Percentiles rank a stretch among this genome's conserved stretches.
These are phyloP conservation scores for Nycticorax nycticorax DNA, from an alignment of 2,113 vertebrate species.

Conservation along the genomic window DNA sequence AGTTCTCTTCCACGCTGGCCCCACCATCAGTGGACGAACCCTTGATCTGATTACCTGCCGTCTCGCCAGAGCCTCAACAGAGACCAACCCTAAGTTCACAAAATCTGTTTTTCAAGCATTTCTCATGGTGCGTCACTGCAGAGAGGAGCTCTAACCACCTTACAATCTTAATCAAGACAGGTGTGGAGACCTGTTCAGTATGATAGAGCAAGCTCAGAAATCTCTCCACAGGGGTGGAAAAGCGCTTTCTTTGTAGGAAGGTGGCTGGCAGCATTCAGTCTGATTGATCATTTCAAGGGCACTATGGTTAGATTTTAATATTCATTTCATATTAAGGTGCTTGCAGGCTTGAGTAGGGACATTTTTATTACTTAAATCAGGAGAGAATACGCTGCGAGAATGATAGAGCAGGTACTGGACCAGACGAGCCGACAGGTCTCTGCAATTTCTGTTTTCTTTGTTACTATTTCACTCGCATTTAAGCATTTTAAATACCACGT, in stretches of 20 bases:
- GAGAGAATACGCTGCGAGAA: background rate
- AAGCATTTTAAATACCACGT: background rate
- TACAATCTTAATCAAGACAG: background rate
- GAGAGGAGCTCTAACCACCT: background rate
- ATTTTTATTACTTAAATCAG: constrained; percentile 29
- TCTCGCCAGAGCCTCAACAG: background rate
- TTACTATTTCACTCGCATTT: background rate
- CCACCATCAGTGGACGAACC: background rate
- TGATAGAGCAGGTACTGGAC: background rate
- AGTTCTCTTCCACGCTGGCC: background rate
- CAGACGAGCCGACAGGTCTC: background rate
- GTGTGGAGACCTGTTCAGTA: background rate
- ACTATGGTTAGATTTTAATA: constrained; percentile 34
- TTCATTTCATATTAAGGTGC: constrained; percentile 14
- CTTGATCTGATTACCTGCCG: background rate
- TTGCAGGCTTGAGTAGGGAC: background rate
- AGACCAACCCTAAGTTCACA: background rate
- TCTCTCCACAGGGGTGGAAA: background rate
- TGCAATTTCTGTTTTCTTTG: background rate
- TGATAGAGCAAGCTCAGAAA: background rate
- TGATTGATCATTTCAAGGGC: constrained; percentile 22
- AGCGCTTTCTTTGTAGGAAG: background rate
- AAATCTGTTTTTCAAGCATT: background rate
- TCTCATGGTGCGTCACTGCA: background rate
- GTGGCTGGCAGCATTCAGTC: background rate